phyloP scores from a whole-genome alignment of 2,113 vertebrate species.

The Channa maculata region DNA sequence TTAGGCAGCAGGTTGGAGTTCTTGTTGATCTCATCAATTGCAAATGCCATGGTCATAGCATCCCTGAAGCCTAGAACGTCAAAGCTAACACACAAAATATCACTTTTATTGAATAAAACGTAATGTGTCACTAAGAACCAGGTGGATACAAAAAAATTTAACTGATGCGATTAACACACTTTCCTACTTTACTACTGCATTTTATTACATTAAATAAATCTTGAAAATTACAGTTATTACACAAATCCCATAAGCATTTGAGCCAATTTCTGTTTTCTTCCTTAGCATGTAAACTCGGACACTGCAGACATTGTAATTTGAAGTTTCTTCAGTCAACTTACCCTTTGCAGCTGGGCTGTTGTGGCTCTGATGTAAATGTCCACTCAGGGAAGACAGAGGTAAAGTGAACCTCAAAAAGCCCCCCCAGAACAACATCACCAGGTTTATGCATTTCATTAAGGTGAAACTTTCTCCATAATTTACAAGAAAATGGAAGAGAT shows the following conservation, averaged over 20 bases:
- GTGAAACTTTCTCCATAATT: constrained; percentile 49
- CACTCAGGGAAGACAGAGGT: constrained; percentile 55
- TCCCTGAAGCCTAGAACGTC: constrained; percentile 66
- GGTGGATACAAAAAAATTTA: too few species aligned
- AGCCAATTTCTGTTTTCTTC: too few species aligned
- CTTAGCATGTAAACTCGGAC: too few species aligned
- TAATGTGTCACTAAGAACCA: too few species aligned
- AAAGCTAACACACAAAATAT: constrained; percentile 46
- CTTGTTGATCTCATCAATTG: constrained; percentile 77
- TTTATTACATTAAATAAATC: too few species aligned
- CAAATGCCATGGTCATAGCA: constrained; percentile 76
- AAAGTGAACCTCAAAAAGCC: constrained; percentile 68
- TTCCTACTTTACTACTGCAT: too few species aligned
- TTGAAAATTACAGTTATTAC: too few species aligned
- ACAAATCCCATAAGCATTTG: too few species aligned
- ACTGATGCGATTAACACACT: too few species aligned
- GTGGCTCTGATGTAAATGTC: constrained; percentile 62
- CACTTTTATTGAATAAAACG: too few species aligned
- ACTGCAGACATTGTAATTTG: too few species aligned
- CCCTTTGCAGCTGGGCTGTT: constrained; percentile 65
- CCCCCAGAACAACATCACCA: constrained; percentile 69
- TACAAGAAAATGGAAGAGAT: constrained; percentile 26
- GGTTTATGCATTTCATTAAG: constrained; percentile 56
- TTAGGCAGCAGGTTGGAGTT: constrained; percentile 68
- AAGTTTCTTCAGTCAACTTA: constrained; percentile 39